Base-by-base conservation (phyloP, 1,140 invertebrate genomes). In the Leptonema lineaticorne region DNA sequence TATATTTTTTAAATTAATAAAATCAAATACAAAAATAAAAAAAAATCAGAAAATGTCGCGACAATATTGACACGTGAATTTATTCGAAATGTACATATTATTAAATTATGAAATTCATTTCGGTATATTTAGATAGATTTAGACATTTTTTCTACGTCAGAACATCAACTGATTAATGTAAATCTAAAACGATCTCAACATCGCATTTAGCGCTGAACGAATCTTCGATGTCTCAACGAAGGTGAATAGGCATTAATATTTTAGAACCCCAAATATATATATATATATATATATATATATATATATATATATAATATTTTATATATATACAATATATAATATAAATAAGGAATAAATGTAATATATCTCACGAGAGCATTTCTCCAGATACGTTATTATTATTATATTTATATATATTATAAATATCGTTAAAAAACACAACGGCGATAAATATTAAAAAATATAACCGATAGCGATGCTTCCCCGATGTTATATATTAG, bases 361-460 rank as follows among this genome's bases (percentile, higher is more conserved):
- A 70, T 70, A 66, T 71, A 71, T 71, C 58, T 71, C 70, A 63
- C 70, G 22, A 26, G 63, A 63, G 45, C 67, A 72, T 69, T 63
- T 16, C 11, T 72, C n/a, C n/a, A n/a, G n/a, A n/a, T n/a, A n/a
- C n/a, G n/a, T n/a, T n/a, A n/a, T n/a, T n/a, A n/a, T n/a, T n/a
- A n/a, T n/a, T n/a, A n/a, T n/a, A n/a, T n/a, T n/a, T n/a, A n/a
- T n/a, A n/a, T n/a, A n/a, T n/a, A n/a, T n/a, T n/a, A 63, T 68
- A 59, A 60, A 71, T 58, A 60, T 20, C 56, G 65, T 71, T 71
- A 67, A 71, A n/a, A 71, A 71, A 71, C 69, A 53, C 65, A 62
- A 57, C n/a, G 50, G 41, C 69, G 65, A 71, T 71, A 71, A 71
- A 71, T 71, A 71, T 68, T 68, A 26, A 28, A 68, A 71, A 71